These are phyloP conservation scores for Callopanchax toddi DNA, from an alignment of 2,113 vertebrate species.

Conservation along the genomic window DNA sequence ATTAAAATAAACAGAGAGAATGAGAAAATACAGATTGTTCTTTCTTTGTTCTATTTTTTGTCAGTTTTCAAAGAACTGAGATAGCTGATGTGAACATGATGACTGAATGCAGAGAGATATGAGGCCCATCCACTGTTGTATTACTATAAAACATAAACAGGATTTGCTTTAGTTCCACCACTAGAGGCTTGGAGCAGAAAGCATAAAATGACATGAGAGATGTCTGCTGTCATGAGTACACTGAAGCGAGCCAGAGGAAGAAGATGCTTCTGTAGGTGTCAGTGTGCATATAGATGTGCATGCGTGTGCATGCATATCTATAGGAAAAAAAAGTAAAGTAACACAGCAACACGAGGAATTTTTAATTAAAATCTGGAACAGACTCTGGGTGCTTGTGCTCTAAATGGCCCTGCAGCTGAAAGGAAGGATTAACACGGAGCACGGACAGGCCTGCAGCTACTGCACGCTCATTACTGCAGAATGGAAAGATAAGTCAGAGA, in stretches of 20 bases:
- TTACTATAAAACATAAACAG: no score
- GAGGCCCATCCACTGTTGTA: no score
- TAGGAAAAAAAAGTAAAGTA: slow-evolving; percentile 44
- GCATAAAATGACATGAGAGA: slow-evolving; percentile 2
- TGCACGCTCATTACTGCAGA: slow-evolving; percentile 72
- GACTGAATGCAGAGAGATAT: slow-evolving; percentile 7
- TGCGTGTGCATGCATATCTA: slow-evolving; percentile 46
- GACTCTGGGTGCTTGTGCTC: slow-evolving; percentile 65
- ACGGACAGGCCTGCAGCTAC: slow-evolving; percentile 62
- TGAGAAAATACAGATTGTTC: no score
- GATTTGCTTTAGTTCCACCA: no score
- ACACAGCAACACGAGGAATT: slow-evolving; percentile 71
- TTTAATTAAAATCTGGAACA: slow-evolving; percentile 80
- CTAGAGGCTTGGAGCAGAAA: neutral
- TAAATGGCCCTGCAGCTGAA: slow-evolving; percentile 77
- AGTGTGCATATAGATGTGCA: slow-evolving; percentile 1
- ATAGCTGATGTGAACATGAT: slow-evolving; percentile 12
- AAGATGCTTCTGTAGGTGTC: neutral
- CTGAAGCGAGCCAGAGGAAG: neutral
- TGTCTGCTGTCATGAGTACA: slow-evolving; percentile 2
- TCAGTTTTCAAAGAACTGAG: neutral
- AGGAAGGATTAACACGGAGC: slow-evolving; percentile 75
- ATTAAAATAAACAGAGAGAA: slow-evolving; percentile 26
- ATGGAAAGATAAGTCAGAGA: slow-evolving; percentile 53
- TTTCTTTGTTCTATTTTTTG: neutral